Evolutionary conservation across 2,113 vertebrate genomes (phyloP).

Genomic region (Propithecus coquereli): DNA sequence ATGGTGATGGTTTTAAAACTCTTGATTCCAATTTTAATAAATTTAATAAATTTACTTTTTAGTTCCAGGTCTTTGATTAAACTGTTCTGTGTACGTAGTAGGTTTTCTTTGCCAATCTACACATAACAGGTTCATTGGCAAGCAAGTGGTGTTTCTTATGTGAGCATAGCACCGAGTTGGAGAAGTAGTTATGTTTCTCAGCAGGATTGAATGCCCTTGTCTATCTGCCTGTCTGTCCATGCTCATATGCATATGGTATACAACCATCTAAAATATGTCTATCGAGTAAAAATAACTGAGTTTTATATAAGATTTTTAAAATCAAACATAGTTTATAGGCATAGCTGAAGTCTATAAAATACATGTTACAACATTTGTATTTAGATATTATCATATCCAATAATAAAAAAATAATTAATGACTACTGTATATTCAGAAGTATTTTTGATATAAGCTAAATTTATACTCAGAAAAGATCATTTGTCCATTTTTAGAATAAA

Average conservation of each 20-base stretch:
- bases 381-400: neutral
- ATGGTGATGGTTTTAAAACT: neutral
- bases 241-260: neutral
- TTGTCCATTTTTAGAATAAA: neutral
- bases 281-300: neutral
- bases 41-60: neutral
- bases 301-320: neutral
- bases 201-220: rapidly evolving
- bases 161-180: neutral
- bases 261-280: neutral
- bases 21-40: neutral
- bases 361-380: neutral
- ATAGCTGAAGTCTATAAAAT: neutral
- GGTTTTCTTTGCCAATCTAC: neutral
- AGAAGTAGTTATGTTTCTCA: neutral
- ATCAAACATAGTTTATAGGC: neutral
- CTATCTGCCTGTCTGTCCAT: neutral
- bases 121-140: neutral
- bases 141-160: neutral
- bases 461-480: neutral
- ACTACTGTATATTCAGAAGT: neutral
- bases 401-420: neutral
- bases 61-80: neutral
- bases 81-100: neutral
- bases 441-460: neutral